A percentile compares a stretch with the other conserved stretches of the same genome.
Conservation (phyloP, 2,113 vertebrate species). For the Salvelinus namaycush region DNA sequence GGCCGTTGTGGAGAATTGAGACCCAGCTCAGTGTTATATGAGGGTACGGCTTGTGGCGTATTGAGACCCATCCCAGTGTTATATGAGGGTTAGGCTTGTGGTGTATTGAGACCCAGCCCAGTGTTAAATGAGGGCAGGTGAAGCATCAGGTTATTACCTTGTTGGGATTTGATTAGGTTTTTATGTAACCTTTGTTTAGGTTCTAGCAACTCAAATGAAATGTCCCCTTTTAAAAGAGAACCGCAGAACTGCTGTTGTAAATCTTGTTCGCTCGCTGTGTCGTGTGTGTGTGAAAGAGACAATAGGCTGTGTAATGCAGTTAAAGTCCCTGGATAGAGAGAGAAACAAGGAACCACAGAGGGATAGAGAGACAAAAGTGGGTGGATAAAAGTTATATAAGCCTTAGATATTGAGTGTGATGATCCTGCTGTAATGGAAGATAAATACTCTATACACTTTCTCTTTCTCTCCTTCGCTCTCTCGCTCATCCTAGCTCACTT, state of each 20-base stretch:
- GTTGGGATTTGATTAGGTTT: constrained; percentile 25
- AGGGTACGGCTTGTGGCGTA: too few species aligned
- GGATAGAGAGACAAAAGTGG: background rate
- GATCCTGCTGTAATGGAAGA: constrained; percentile 12
- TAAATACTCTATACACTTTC: constrained; percentile 11
- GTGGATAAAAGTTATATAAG: constrained; percentile 23
- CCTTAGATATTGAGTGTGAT: constrained; percentile 10
- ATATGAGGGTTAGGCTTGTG: background rate
- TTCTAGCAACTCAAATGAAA: constrained; percentile 30
- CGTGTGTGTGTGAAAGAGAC: background rate
- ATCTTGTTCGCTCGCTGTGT: background rate
- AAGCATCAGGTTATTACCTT: background rate
- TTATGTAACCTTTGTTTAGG: constrained; percentile 30
- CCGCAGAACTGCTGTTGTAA: constrained; percentile 14
- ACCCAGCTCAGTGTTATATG: too few species aligned
- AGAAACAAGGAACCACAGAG: too few species aligned
- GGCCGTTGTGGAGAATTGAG: too few species aligned
- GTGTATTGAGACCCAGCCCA: background rate
- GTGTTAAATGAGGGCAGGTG: background rate
- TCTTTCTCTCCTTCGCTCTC: background rate
- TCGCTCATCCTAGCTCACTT: too few species aligned
- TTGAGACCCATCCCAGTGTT: too few species aligned
- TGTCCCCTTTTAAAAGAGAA: constrained; percentile 10
- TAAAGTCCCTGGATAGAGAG: background rate
- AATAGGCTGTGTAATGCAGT: background rate